phyloP scores from a whole-genome alignment of 2,888 invertebrate species.

The Leuctra nigra region DNA sequence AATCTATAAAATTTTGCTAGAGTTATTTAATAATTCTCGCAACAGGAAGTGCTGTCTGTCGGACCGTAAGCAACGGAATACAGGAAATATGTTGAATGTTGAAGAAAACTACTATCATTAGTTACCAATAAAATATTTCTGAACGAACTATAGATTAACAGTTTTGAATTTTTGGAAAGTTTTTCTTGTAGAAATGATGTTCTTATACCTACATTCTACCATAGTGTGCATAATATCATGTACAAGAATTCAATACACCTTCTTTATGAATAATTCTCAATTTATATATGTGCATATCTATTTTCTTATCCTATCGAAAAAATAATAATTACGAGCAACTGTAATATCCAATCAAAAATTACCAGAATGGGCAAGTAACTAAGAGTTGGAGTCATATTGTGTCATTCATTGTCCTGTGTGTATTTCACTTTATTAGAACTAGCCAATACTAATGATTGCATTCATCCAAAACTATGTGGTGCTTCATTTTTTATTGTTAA shows the following conservation, averaged over 20 bases:
- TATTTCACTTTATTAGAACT: conserved; percentile 24
- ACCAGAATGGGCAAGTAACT: not conserved
- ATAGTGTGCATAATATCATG: conserved; percentile 1
- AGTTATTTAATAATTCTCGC: not conserved
- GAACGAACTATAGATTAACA: not conserved
- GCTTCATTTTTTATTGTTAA: conserved; percentile 30
- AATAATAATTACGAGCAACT: conserved; percentile 26
- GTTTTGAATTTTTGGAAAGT: not conserved
- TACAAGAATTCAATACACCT: conserved; percentile 8
- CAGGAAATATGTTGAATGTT: conserved; percentile 4
- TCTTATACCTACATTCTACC: no score
- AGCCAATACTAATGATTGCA: conserved; percentile 26
- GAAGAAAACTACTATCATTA: not conserved
- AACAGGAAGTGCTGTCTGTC: not conserved
- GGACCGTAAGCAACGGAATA: not conserved
- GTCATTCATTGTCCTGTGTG: conserved; percentile 27
- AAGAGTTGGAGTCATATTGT: conserved; percentile 10
- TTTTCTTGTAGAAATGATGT: no score
- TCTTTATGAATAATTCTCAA: conserved; percentile 8
- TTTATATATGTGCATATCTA: conserved; percentile 31
- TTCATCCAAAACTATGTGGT: conserved; percentile 30
- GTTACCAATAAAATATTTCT: not conserved
- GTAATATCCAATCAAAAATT: conserved; percentile 26
- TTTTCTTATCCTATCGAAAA: conserved; percentile 31
- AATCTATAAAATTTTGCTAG: no score